Percentiles rank a stretch among this genome's conserved stretches.
phyloP scores from a whole-genome alignment of 2,113 vertebrate species.

The Lonchura striata region DNA sequence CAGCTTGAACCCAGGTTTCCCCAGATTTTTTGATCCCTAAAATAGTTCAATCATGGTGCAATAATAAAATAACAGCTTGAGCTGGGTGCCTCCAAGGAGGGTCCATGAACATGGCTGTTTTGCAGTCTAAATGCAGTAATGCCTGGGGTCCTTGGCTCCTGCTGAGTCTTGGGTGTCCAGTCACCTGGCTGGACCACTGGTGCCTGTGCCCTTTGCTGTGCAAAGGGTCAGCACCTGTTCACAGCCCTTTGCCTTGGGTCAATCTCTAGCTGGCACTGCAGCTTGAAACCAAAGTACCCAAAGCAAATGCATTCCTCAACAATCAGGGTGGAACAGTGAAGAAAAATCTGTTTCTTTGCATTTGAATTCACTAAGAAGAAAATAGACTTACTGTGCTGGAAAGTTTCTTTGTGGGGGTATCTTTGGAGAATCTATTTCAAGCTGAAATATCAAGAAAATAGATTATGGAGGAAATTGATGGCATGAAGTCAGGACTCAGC shows the following conservation, averaged over 20 bases:
- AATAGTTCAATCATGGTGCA: background rate
- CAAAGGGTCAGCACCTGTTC: background rate
- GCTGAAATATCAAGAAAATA: background rate
- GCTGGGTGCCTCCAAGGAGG: too few relatives aligned
- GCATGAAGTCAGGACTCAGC: background rate
- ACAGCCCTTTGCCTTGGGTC: background rate
- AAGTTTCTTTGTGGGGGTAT: background rate
- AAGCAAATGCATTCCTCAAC: background rate
- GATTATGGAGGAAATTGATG: background rate
- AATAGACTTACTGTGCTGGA: background rate
- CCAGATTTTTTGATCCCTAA: background rate
- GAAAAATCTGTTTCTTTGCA: background rate
- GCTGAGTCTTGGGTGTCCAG: fast-evolving
- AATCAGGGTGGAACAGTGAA: background rate
- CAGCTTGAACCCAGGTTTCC: background rate
- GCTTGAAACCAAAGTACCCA: background rate
- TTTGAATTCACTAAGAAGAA: background rate
- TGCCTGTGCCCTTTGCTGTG: background rate
- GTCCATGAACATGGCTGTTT: background rate
- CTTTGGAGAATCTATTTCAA: background rate
- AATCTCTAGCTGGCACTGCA: background rate
- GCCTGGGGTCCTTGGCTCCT: background rate
- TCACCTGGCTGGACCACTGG: background rate
- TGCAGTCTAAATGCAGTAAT: background rate
- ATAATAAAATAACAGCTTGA: background rate